These are phyloP conservation scores for Actinemys pallida DNA, from an alignment of 2,113 vertebrate species.

Conservation along the genomic window DNA sequence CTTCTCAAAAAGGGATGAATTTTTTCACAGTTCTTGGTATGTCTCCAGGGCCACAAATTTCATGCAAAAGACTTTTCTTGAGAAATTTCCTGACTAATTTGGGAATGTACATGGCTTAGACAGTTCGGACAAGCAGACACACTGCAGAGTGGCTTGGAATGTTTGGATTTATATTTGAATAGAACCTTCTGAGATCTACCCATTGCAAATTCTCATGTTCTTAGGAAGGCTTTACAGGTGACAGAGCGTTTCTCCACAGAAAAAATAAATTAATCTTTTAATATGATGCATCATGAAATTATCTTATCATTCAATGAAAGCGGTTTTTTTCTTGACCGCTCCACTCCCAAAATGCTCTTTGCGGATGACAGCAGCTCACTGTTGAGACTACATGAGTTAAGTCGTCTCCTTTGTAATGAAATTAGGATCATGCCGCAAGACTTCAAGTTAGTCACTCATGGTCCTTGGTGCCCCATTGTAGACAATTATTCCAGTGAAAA, in stretches of 20 bases:
- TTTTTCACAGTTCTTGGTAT: background rate
- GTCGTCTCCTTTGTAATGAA: background rate
- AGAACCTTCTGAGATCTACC: background rate
- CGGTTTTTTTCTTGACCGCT: background rate
- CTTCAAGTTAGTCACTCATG: background rate
- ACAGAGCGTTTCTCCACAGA: background rate
- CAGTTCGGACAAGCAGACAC: background rate
- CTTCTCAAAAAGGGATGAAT: background rate
- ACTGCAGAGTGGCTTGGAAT: background rate
- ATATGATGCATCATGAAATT: background rate
- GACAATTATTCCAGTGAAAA: background rate
- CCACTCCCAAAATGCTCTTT: background rate
- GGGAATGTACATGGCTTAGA: background rate
- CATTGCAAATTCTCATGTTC: background rate
- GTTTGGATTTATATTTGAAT: background rate
- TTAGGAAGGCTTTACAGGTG: background rate
- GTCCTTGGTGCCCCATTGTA: background rate
- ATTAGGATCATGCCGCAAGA: background rate
- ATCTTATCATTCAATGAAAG: background rate
- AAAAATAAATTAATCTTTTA: background rate
- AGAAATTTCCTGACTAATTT: slow-evolving; percentile 18
- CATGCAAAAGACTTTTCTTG: background rate
- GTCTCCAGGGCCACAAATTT: background rate
- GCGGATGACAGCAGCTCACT: background rate
- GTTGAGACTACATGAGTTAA: background rate